Base-by-base conservation (phyloP, 2,113 vertebrate genomes). In the Pitta sordida region DNA sequence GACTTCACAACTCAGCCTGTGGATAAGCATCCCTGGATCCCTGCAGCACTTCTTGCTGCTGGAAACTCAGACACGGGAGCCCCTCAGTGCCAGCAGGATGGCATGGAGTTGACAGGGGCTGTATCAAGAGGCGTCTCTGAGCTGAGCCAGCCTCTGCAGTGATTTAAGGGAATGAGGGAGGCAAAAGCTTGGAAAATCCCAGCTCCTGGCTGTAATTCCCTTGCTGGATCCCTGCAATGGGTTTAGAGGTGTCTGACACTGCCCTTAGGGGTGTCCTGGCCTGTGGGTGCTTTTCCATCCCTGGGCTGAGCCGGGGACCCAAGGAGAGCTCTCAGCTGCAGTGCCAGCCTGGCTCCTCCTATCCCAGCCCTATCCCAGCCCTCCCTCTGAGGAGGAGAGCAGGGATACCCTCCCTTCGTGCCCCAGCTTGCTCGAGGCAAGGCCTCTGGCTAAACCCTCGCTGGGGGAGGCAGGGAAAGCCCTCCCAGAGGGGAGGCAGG, bases 1-100 rank as follows among this genome's bases (percentile, higher is more conserved):
- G 30, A 36, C 64, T 48, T 29, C 78, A 59, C 30, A 43, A 20
- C 30, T 18, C 1, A 0, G 29, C 0, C 39, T 2, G 0, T 3
- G 46, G 56, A 48, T 6, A 18, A 43, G 36, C 36, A 56, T 3
- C 44, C 49, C 48, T 32, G 76, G 13, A 10, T 39, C 55, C 36
- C 69, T 67, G 21, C 48, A 48, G 83, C 30, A 22, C 26, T 41
- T 30, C 36, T 13, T 8, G 23, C 59, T 10, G 30, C 37, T 9
- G 39, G n/a, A 48, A 46, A 32, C 52, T 34, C 11, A 24, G 34
- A 16, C 1, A 30, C 2, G 0, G 81, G 51, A 70, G 52, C 19
- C 58, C 3, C 0, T 4, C 0, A 0, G 49, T 19, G 6, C 46
- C 4, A 1, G 64, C 36, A 87, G 60, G 70, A 29, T 78, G 79